phyloP scores from a whole-genome alignment of 2,888 invertebrate genomes.

The Pseudolycoriella hygida region DNA sequence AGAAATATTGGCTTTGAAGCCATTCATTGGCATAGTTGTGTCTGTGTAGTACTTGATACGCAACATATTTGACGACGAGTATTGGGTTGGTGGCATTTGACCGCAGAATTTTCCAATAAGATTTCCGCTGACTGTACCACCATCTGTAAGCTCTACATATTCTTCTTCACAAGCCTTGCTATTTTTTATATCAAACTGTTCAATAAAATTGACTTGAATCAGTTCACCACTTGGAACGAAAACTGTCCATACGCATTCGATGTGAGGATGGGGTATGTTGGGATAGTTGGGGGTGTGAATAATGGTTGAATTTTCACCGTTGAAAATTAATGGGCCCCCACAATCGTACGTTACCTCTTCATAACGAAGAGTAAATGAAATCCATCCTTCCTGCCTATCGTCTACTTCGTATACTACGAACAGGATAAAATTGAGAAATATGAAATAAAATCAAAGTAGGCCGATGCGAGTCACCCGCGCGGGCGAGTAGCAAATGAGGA shows the following conservation, averaged over 20 bases:
- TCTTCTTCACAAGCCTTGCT: constrained; percentile 26
- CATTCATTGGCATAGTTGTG: constrained; percentile 48
- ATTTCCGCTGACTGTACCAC: constrained; percentile 50
- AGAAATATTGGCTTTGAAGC: constrained; percentile 42
- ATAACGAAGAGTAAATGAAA: constrained; percentile 18
- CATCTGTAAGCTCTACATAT: constrained; percentile 68
- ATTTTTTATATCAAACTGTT: constrained; percentile 47
- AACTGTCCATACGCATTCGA: constrained; percentile 70
- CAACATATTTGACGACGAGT: constrained; percentile 45
- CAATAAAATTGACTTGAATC: constrained; percentile 57
- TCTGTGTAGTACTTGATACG: constrained; percentile 56
- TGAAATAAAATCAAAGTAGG: too few relatives aligned
- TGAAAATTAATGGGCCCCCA: constrained; percentile 44
- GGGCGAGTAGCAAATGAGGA: too few relatives aligned
- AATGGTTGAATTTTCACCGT: constrained; percentile 30
- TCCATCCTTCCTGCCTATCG: too few relatives aligned
- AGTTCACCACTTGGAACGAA: constrained; percentile 54
- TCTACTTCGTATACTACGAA: too few relatives aligned
- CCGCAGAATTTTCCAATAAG: constrained; percentile 47
- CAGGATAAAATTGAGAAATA: too few relatives aligned
- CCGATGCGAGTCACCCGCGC: too few relatives aligned
- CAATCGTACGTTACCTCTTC: constrained; percentile 48
- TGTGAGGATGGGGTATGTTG: constrained; percentile 53
- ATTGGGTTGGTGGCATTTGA: constrained; percentile 39
- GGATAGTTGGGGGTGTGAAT: constrained; percentile 73